Evolutionary conservation across 2,888 invertebrate species (phyloP).

Genomic region (Spisula solida): DNA sequence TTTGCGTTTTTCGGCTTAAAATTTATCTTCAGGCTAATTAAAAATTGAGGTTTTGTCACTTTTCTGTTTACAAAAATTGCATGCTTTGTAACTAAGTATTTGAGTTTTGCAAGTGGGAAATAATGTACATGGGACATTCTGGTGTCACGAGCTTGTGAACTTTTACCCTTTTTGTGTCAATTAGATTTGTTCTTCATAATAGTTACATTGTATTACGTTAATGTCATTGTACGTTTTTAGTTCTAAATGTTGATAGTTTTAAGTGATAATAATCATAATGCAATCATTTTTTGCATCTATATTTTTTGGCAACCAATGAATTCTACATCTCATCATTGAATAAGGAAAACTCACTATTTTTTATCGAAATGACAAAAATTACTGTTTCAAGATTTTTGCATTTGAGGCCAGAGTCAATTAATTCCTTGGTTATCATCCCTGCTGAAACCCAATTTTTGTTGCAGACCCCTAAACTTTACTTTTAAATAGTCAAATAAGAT

Average conservation of each 20-base stretch:
- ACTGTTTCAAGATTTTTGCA: too few species aligned
- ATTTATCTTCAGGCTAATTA: not conserved
- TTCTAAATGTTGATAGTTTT: not conserved
- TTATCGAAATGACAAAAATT: not conserved
- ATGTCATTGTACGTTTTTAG: not conserved
- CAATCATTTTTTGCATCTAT: too few species aligned
- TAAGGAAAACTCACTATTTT: not conserved
- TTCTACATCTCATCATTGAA: not conserved
- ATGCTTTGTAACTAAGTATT: not conserved
- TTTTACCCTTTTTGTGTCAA: not conserved
- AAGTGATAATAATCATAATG: too few species aligned
- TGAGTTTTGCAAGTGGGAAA: not conserved
- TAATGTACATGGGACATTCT: not conserved
- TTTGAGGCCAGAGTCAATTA: too few species aligned
- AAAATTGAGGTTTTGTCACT: not conserved
- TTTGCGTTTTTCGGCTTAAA: not conserved
- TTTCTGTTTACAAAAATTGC: not conserved
- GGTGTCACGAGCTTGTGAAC: not conserved
- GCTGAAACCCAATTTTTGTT: too few species aligned
- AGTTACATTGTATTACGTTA: not conserved
- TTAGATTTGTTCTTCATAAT: slow-evolving; percentile 5
- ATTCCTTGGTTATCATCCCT: too few species aligned
- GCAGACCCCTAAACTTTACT: too few species aligned
- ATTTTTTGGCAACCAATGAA: too few species aligned
- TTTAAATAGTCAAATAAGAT: too few species aligned